Base-by-base conservation (phyloP, 2,113 vertebrate genomes). In the Cynocephalus volans region DNA sequence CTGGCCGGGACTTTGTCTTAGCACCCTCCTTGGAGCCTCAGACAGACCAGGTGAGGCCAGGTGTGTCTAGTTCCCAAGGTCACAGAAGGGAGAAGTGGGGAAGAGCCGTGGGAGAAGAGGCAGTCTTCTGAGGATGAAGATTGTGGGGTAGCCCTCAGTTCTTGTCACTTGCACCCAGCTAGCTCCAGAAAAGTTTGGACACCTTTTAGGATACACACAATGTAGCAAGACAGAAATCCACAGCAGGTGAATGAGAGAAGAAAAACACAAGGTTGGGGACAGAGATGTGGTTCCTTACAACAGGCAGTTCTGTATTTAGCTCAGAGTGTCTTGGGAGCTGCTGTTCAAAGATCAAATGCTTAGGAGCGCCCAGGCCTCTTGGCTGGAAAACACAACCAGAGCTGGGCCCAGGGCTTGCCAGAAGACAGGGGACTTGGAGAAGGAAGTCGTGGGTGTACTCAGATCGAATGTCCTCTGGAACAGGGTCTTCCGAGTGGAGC, bases 71-170 rank as follows among this genome's bases (percentile, higher is more conserved):
- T 11, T 41, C n/a, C 45, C 0, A 2, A 56, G 12, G 64, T 64
- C 70, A 31, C 0, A 1, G 48, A 13, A 45, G 31, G 23, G 41
- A 36, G 18, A 41, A 1, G n/a, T 2, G 1, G 0, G 3, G 33
- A 52, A 26, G 58, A 77, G 11, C 23, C 15, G 0, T 0, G 11
- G 15, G 17, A 52, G 50, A 76, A 17, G 21, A 52, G 26, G 54
- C 28, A 41, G 50, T 24, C 48, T 50, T 60, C 36, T 23, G 19
- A 84, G 45, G 41, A 62, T 8, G 18, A 82, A 65, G 23, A 45
- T 41, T 14, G 5, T 5, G 8, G 21, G 41, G 41, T 7, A 31
- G 10, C 73, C 48, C 45, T 52, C 58, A 19, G 0, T 24, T 83
- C 36, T 23, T 12, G 10, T 8, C n/a, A 26, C 1, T 1, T 14